Evolutionary conservation across 2,113 vertebrate species (phyloP).

Genomic region (Acrocephalus arundinaceus): DNA sequence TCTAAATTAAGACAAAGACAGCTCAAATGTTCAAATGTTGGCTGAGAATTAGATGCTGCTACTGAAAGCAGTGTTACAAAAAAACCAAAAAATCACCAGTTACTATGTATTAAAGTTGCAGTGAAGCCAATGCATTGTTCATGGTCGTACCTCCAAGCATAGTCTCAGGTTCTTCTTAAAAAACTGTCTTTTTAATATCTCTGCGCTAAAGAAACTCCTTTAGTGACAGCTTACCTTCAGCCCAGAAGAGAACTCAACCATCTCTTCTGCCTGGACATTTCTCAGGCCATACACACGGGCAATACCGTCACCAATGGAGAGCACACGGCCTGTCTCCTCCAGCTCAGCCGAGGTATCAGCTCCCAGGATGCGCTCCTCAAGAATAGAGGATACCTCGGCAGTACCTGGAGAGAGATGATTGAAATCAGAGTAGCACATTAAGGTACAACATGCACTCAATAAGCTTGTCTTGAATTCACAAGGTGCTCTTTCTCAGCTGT

Average conservation of each 20-base stretch:
- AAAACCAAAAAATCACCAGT: not conserved
- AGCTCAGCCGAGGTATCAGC: conserved; percentile 90
- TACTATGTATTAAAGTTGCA: accelerated
- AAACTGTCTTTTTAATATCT: accelerated
- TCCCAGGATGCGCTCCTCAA: conserved; percentile 94
- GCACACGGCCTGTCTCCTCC: conserved; percentile 94
- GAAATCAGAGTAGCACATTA: accelerated
- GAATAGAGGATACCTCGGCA: conserved; percentile 94
- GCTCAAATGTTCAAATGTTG: not conserved
- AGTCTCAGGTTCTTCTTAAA: not conserved
- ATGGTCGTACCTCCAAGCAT: accelerated
- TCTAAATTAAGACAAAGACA: not conserved
- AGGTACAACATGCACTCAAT: not conserved
- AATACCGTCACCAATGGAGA: conserved; percentile 97
- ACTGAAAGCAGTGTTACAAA: not conserved
- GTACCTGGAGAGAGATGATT: conserved; percentile 76
- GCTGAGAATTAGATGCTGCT: not conserved
- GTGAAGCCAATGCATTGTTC: accelerated
- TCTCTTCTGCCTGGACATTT: conserved; percentile 98
- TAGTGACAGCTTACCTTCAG: conserved; percentile 80
- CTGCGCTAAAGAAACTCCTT: not conserved
- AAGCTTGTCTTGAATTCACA: not conserved
- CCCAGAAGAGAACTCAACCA: conserved; percentile 99
- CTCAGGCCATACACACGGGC: conserved; percentile 94
- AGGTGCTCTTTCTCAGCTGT: no score